Evolutionary conservation across 2,888 invertebrate species (phyloP).

Genomic region (Noctua comes): DNA sequence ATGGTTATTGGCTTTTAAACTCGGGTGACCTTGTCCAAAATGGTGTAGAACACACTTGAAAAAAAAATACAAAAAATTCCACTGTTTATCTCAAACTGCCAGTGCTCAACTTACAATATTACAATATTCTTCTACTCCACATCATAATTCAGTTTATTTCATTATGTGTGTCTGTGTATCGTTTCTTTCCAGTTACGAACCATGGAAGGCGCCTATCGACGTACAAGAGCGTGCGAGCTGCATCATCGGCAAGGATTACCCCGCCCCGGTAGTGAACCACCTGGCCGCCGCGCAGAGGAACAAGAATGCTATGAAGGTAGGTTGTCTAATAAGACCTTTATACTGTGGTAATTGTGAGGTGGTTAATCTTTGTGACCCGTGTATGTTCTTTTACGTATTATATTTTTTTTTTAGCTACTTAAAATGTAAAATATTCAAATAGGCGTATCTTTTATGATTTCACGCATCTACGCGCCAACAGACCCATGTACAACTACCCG

Average conservation of each 20-base stretch:
- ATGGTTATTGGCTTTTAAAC: too few relatives aligned
- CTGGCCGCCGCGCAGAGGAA: constrained; percentile 88
- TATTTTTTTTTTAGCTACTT: background rate
- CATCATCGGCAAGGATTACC: constrained; percentile 92
- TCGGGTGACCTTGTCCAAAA: too few relatives aligned
- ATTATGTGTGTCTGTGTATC: too few relatives aligned
- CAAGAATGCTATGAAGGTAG: constrained; percentile 87
- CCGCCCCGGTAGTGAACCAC: constrained; percentile 92
- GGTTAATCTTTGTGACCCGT: background rate
- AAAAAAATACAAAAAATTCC: too few relatives aligned
- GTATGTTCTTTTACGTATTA: background rate
- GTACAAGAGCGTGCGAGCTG: constrained; percentile 92
- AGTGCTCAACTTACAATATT: too few relatives aligned
- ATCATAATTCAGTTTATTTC: too few relatives aligned
- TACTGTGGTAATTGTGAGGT: too few relatives aligned
- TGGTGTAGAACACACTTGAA: too few relatives aligned
- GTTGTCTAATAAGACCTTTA: background rate
- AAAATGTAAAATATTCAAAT: background rate
- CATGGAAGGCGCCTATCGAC: constrained; percentile 92
- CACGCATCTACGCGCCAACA: too few relatives aligned
- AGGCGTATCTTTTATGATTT: background rate
- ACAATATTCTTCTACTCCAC: too few relatives aligned
- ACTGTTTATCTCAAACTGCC: too few relatives aligned
- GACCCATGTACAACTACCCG: background rate
- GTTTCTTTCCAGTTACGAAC: constrained; percentile 90